Evolutionary conservation across 92 coral and sea anemone genomes (phyloP).

Genomic region (Heteractis magnifica): DNA sequence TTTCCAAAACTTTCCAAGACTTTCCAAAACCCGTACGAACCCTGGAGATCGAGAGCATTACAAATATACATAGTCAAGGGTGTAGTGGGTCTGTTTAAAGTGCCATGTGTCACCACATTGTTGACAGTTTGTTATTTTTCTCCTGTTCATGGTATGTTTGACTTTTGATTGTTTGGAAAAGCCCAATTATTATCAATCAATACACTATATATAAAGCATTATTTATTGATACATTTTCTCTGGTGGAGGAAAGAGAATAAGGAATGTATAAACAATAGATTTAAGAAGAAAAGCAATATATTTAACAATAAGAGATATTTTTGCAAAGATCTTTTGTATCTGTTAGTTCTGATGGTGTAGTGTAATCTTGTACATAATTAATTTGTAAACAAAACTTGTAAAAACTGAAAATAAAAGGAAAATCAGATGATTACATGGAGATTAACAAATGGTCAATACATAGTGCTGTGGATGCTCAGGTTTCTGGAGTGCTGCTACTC

Average conservation of each 20-base stretch:
- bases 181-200: background rate
- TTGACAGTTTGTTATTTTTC: background rate
- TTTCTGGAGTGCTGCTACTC: no score
- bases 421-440: background rate
- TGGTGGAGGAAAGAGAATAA: background rate
- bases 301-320: conserved; percentile 26
- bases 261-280: conserved; percentile 9
- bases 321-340: conserved; percentile 28
- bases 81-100: no score
- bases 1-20: no score
- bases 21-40: no score
- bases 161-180: background rate
- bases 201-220: background rate
- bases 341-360: background rate
- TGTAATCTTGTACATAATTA: conserved; percentile 22
- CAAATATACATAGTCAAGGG: no score
- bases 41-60: no score
- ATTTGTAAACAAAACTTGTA: conserved; percentile 25
- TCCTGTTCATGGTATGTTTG: background rate
- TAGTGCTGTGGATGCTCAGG: no score
- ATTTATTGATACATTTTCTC: conserved; percentile 30
- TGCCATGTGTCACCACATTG: no score
- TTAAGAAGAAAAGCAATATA: conserved; percentile 13
- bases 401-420: conserved; percentile 13
- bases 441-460: no score